Conservation (phyloP, 2,888 invertebrate genomes). For the Campoplex nolae region DNA sequence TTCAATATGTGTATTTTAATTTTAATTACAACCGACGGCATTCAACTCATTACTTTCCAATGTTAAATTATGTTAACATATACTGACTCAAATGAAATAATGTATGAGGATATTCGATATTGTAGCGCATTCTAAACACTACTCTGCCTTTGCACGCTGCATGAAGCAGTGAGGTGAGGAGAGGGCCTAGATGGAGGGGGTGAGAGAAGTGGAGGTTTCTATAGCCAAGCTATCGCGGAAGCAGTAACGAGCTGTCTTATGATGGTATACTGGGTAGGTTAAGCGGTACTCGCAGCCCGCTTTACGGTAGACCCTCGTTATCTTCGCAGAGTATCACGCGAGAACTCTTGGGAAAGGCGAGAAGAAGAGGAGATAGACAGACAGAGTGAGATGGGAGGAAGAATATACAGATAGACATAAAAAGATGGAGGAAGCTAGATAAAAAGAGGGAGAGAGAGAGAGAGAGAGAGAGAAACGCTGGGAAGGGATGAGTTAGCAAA, state of each 20-base stretch:
- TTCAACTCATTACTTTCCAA: slow-evolving; percentile 33
- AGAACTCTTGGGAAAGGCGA: slow-evolving; percentile 34
- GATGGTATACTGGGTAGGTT: slow-evolving; percentile 55
- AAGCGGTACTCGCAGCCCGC: slow-evolving; percentile 68
- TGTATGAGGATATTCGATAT: slow-evolving; percentile 63
- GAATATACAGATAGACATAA: slow-evolving; percentile 11
- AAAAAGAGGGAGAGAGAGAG: not conserved
- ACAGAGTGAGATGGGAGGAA: slow-evolving; percentile 27
- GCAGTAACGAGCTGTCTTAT: slow-evolving; percentile 69
- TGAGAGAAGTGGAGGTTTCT: slow-evolving; percentile 5
- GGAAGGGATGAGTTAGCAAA: not conserved
- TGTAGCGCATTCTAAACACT: slow-evolving; percentile 34
- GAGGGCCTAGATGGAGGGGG: not conserved
- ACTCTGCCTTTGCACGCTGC: not conserved
- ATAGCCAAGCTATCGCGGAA: slow-evolving; percentile 59
- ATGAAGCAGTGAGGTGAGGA: not conserved
- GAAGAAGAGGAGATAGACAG: slow-evolving; percentile 36
- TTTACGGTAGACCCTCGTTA: slow-evolving; percentile 76
- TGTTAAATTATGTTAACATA: slow-evolving; percentile 17
- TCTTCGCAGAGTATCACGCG: slow-evolving; percentile 68
- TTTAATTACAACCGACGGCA: not conserved
- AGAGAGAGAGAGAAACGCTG: not conserved
- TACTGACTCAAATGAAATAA: slow-evolving; percentile 50
- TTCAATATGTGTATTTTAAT: not conserved
- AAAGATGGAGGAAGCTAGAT: not conserved